Percentiles rank a stretch among this genome's conserved stretches.
Conservation (phyloP, 2,113 vertebrate genomes). For the Melozone crissalis region DNA sequence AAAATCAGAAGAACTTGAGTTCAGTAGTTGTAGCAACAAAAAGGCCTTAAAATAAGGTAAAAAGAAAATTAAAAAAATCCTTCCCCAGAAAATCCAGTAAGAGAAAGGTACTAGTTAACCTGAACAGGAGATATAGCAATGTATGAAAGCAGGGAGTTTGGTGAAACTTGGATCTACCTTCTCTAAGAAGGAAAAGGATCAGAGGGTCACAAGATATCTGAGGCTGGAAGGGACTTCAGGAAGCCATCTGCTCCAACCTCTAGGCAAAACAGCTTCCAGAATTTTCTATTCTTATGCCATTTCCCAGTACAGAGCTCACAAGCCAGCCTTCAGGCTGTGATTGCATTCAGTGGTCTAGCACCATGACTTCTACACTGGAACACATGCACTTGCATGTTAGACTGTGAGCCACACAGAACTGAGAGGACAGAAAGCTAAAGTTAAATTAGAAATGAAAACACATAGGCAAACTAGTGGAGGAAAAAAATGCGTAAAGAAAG, state of each 20-base stretch:
- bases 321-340: neutral
- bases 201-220: neutral
- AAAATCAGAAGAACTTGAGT: neutral
- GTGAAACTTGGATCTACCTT: neutral
- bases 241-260: neutral
- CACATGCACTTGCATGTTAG: accelerated
- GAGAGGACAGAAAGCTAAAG: neutral
- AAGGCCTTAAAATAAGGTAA: neutral
- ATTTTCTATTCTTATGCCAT: neutral
- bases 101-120: neutral
- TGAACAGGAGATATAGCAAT: neutral
- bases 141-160: neutral
- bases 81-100: neutral
- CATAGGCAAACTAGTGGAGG: neutral
- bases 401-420: neutral
- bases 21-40: neutral
- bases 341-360: neutral
- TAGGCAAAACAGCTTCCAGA: neutral
- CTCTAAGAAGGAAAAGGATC: neutral
- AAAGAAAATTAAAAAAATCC: neutral
- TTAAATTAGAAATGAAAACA: neutral
- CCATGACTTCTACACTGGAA: neutral
- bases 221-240: neutral
- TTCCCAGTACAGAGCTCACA: neutral
- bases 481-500: neutral